Percentiles rank a stretch among this genome's conserved stretches.
Conservation (phyloP, 2,888 invertebrate genomes). For the Scaptomyza parva region DNA sequence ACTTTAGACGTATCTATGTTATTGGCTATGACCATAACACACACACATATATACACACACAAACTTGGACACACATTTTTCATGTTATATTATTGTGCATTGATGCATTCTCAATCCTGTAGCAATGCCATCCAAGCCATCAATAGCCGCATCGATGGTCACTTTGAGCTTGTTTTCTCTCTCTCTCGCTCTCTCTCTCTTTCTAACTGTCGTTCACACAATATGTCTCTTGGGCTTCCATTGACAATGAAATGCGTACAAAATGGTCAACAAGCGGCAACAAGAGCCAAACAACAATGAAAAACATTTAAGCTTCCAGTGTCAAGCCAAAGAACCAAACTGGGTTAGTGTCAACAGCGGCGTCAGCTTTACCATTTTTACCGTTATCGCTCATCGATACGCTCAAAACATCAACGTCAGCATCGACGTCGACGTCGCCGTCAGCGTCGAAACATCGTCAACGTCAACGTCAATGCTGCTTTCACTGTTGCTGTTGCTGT, state of each 20-base stretch:
- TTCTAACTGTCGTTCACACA: no score
- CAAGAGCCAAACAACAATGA: slow-evolving; percentile 8
- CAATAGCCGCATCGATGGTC: slow-evolving; percentile 50
- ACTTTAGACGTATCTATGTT: no score
- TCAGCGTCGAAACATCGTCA: slow-evolving; percentile 1
- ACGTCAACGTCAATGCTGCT: neutral
- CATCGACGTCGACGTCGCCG: slow-evolving; percentile 5
- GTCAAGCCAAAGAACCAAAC: slow-evolving; percentile 36
- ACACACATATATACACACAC: no score
- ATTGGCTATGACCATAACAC: no score
- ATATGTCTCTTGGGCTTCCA: slow-evolving; percentile 33
- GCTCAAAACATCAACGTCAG: slow-evolving; percentile 18
- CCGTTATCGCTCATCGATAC: no score
- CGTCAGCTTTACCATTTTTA: slow-evolving; percentile 24
- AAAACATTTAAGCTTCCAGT: slow-evolving; percentile 1
- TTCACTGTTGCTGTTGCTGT: slow-evolving; percentile 1
- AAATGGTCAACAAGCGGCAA: slow-evolving; percentile 31
- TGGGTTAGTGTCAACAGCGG: slow-evolving; percentile 65
- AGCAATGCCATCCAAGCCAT: slow-evolving; percentile 52
- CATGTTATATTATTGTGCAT: slow-evolving; percentile 6
- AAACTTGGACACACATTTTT: no score
- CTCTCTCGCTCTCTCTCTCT: neutral
- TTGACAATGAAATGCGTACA: slow-evolving; percentile 51
- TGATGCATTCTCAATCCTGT: slow-evolving; percentile 47
- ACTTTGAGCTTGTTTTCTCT: slow-evolving; percentile 10